These are phyloP conservation scores for Nyctibius bracteatus DNA, from an alignment of 2,113 vertebrate species.

Conservation along the genomic window DNA sequence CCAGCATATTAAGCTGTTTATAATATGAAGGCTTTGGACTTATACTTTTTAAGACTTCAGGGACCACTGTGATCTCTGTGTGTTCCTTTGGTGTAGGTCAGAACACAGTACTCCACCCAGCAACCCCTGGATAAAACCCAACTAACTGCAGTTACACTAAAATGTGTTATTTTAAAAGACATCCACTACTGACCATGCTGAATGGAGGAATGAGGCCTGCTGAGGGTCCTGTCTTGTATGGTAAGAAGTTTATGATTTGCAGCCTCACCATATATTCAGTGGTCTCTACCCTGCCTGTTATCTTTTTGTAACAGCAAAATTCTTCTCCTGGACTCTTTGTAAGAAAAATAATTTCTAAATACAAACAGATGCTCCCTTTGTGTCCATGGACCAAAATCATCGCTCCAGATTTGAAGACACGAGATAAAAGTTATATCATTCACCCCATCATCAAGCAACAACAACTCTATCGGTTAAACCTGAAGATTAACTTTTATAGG, in stretches of 20 bases:
- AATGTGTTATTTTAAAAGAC: background rate
- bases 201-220: background rate
- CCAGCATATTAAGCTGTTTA: background rate
- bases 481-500: background rate
- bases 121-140: background rate
- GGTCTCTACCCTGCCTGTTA: background rate
- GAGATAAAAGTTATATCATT: background rate
- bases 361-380: background rate
- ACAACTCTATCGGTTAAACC: background rate
- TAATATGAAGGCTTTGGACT: background rate
- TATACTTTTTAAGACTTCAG: background rate
- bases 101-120: background rate
- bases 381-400: background rate
- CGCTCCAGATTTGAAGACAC: background rate
- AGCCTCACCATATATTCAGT: background rate
- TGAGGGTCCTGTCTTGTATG: background rate
- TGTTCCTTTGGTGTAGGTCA: background rate
- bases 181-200: background rate
- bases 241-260: background rate
- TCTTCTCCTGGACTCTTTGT: background rate
- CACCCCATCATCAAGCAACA: background rate
- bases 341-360: background rate
- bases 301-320: background rate
- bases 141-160: background rate
- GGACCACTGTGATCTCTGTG: background rate